Conservation (phyloP, 2,113 vertebrate species). For the Myrmophylax atrothorax region DNA sequence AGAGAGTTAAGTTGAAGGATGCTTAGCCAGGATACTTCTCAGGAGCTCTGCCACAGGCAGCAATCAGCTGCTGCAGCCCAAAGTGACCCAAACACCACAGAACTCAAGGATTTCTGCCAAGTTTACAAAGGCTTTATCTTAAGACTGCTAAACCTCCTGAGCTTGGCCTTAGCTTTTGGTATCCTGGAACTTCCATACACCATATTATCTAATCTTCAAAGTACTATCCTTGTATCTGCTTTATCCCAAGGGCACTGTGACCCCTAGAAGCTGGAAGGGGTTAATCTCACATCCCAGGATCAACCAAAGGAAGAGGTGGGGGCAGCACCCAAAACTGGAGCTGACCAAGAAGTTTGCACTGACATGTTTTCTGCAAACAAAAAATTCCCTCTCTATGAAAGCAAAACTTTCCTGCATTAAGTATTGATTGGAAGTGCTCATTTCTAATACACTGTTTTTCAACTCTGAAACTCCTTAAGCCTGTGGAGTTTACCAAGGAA, state of each 20-base stretch:
- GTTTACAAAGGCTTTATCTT: neutral
- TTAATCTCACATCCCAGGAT: neutral
- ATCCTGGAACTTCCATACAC: neutral
- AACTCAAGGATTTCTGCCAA: constrained; percentile 1
- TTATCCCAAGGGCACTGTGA: neutral
- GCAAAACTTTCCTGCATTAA: neutral
- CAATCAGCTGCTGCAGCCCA: neutral
- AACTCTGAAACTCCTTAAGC: neutral
- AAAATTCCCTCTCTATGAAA: neutral
- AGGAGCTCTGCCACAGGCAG: neutral
- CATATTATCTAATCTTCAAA: neutral
- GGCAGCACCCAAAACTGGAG: neutral
- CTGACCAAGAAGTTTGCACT: neutral
- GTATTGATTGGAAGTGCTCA: neutral
- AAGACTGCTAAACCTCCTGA: neutral
- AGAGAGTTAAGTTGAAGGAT: neutral
- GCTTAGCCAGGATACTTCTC: neutral
- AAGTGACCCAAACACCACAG: neutral
- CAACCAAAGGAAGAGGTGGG: neutral
- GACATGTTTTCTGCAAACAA: neutral
- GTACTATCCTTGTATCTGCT: neutral
- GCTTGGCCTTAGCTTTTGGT: neutral
- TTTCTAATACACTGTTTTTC: neutral
- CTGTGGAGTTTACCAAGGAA: neutral
- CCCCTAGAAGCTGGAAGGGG: neutral